Evolutionary conservation across 2,888 invertebrate species (phyloP).

Genomic region (Tolmerus cingulatus): DNA sequence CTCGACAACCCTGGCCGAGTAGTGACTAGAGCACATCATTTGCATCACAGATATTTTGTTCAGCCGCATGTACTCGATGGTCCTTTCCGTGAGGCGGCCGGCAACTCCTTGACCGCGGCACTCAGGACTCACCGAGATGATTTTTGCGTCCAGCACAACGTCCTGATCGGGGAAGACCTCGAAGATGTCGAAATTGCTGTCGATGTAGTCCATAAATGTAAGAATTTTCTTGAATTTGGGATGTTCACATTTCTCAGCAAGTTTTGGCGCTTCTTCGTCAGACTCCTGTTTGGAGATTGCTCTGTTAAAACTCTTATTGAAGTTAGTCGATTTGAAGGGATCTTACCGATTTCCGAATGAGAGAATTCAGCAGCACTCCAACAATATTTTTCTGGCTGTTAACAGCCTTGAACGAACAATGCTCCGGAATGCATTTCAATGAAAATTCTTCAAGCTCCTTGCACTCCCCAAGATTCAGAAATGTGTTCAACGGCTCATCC

Average conservation of each 20-base stretch:
- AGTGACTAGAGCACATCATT: slow-evolving; percentile 78
- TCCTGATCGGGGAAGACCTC: slow-evolving; percentile 62
- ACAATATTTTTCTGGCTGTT: slow-evolving; percentile 65
- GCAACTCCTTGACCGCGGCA: slow-evolving; percentile 63
- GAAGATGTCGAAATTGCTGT: slow-evolving; percentile 63
- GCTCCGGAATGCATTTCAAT: slow-evolving; percentile 65
- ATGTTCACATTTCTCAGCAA: slow-evolving; percentile 62
- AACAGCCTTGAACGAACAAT: slow-evolving; percentile 67
- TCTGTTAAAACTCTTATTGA: neutral
- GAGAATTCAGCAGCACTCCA: slow-evolving; percentile 67
- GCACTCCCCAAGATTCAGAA: slow-evolving; percentile 61
- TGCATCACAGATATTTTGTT: slow-evolving; percentile 67
- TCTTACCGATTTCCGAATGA: slow-evolving; percentile 59
- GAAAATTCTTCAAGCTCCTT: slow-evolving; percentile 67
- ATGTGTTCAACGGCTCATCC: slow-evolving; percentile 63
- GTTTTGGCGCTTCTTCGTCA: slow-evolving; percentile 55
- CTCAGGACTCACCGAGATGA: slow-evolving; percentile 60
- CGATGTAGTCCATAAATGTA: slow-evolving; percentile 64
- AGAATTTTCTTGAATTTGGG: slow-evolving; percentile 67
- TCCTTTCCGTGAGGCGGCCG: slow-evolving; percentile 58
- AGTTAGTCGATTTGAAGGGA: neutral
- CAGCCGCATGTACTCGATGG: slow-evolving; percentile 59
- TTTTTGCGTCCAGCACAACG: slow-evolving; percentile 61
- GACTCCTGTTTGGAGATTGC: slow-evolving; percentile 48
- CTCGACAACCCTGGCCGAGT: slow-evolving; percentile 76